These are phyloP conservation scores for Papilio dardanus DNA, from an alignment of 1,140 invertebrate genomes.

Conservation along the genomic window DNA sequence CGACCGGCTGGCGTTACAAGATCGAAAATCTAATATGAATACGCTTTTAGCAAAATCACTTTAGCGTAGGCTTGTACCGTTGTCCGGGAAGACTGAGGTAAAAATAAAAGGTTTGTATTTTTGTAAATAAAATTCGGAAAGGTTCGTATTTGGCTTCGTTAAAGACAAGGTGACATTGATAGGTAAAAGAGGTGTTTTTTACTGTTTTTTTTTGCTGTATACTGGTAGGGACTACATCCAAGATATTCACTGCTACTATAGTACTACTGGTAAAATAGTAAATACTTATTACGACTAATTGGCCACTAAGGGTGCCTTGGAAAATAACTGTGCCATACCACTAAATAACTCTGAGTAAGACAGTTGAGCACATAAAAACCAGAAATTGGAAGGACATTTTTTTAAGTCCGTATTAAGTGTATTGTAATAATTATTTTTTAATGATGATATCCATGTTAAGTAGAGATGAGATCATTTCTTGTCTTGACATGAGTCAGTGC, in stretches of 20 bases:
- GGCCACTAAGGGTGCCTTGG: not conserved
- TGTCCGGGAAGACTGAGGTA: slow-evolving; percentile 51
- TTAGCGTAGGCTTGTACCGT: slow-evolving; percentile 54
- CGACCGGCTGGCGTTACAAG: slow-evolving; percentile 68
- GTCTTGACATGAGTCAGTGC: slow-evolving; percentile 48
- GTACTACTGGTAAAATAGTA: too few species aligned
- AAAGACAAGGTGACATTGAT: not conserved
- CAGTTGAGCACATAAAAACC: not conserved
- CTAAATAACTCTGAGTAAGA: not conserved
- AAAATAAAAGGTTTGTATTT: slow-evolving; percentile 41
- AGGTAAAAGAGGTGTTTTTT: not conserved
- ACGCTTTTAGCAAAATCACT: slow-evolving; percentile 72
- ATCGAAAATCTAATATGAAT: slow-evolving; percentile 80
- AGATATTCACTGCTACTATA: too few species aligned
- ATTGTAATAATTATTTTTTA: slow-evolving; percentile 42
- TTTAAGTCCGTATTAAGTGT: not conserved
- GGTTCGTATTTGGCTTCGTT: not conserved
- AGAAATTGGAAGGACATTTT: not conserved
- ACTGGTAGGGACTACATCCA: too few species aligned
- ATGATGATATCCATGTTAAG: slow-evolving; percentile 42
- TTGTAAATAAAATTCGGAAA: slow-evolving; percentile 67
- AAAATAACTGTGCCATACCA: not conserved
- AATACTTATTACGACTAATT: not conserved
- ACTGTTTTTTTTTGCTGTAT: too few species aligned
- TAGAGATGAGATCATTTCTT: slow-evolving; percentile 54